These are phyloP conservation scores for Platorchestia sp. DNA, from an alignment of 1,140 invertebrate species.

Conservation along the genomic window DNA sequence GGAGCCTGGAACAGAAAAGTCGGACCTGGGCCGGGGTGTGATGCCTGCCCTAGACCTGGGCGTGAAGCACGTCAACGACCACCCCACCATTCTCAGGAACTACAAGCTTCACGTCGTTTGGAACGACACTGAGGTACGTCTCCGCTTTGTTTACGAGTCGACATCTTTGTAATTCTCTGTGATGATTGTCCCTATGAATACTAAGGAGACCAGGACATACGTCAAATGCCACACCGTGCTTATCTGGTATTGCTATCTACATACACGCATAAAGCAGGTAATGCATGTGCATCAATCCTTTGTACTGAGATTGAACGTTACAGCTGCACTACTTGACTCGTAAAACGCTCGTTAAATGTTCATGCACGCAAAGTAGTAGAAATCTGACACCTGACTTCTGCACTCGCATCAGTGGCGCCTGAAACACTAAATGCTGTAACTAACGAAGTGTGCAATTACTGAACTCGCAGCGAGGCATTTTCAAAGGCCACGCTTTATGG, in stretches of 20 bases:
- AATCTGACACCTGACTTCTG: background rate
- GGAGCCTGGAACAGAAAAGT: slow-evolving; percentile 59
- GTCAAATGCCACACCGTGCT: background rate
- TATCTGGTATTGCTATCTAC: background rate
- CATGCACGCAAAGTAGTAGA: background rate
- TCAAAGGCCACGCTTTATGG: too few relatives aligned
- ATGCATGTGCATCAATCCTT: background rate
- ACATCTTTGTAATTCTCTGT: background rate
- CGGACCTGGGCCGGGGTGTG: slow-evolving; percentile 85
- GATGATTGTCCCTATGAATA: background rate
- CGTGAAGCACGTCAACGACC: slow-evolving; percentile 92
- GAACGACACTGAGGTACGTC: slow-evolving; percentile 90
- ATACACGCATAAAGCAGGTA: background rate
- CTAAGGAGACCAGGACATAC: background rate
- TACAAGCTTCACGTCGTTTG: slow-evolving; percentile 93
- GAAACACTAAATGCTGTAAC: background rate
- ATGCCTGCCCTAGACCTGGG: slow-evolving; percentile 94
- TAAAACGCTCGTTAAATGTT: background rate
- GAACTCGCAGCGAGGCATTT: too few relatives aligned
- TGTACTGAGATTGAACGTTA: background rate
- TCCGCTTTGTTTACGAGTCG: background rate
- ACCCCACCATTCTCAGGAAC: slow-evolving; percentile 84
- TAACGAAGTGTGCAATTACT: too few relatives aligned
- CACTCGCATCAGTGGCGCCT: background rate
- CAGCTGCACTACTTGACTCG: background rate